phyloP scores from a whole-genome alignment of 2,797 vertebrate genomes.

The Poecile montanus region DNA sequence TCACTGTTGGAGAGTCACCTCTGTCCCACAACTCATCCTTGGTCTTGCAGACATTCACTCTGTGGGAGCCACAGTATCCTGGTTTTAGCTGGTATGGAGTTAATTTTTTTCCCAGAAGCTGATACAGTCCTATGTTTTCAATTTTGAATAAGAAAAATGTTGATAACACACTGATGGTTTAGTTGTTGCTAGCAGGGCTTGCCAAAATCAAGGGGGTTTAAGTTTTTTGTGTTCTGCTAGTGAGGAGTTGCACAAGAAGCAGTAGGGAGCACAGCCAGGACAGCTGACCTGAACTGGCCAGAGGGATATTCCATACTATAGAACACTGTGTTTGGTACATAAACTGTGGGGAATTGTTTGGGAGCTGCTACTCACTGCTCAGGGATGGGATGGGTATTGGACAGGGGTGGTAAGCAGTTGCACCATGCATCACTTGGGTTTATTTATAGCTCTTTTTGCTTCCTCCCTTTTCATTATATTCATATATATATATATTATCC shows the following conservation, averaged over 20 bases:
- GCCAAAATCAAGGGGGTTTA: neutral
- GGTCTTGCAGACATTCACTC: neutral
- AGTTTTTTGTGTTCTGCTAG: neutral
- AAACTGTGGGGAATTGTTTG: neutral
- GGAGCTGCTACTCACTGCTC: neutral
- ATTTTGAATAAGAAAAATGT: neutral
- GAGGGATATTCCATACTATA: neutral
- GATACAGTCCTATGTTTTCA: neutral
- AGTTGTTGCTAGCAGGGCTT: neutral
- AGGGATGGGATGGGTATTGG: too few species aligned
- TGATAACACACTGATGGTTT: neutral
- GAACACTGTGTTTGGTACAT: neutral
- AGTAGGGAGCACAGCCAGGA: neutral
- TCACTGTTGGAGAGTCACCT: neutral
- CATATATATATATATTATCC: neutral
- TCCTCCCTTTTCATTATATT: neutral
- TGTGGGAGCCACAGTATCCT: neutral
- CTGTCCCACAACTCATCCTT: neutral
- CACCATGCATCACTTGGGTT: neutral
- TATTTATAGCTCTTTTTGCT: neutral
- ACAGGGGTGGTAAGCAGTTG: neutral
- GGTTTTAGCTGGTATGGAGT: neutral
- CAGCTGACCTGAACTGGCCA: neutral
- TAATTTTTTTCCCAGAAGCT: neutral
- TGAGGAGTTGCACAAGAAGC: neutral